Evolutionary conservation across 1,140 invertebrate species (phyloP), one percentile per base, ranked within the genome.

Genomic region (Panagrolaimus sp.): DNA sequence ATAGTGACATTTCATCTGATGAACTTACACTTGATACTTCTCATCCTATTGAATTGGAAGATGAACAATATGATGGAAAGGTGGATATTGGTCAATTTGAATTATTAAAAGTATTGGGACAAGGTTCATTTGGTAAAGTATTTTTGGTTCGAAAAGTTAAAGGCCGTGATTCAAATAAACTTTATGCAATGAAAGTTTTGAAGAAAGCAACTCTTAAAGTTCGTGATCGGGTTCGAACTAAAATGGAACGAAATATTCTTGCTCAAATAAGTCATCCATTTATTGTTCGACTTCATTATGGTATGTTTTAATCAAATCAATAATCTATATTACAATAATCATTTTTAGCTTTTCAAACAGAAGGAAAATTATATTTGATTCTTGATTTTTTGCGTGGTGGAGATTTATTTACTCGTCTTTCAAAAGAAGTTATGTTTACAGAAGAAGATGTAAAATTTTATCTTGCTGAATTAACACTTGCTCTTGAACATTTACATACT

Each of bases 361-460:
- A 97, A 83, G 96, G 96, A 65, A 99, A 99, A 88, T 86, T 99
- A 45, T 98, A 98, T 86, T 87, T 98, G 74, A 98, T 99, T 80
- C 87, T 99, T 72, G 94, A 98, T 85, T 99, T 98, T 86, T 87
- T 98, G 68, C 88, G 92, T 80, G 95, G 96, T 66, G 96, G 96
- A 16, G 96, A 99, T 88, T 87, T 99, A 11, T 99, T 98, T 84
- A 96, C 94, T 9, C 87, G 95, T 70, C 88, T 98, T 16, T 95
- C 92, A 70, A 97, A 97, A 88, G 94, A 98, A 88, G 31, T 38
- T 47, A 98, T 99, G 95, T 98, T 98, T 83, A 98, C 95, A 5
- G 96, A 98, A 86, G 95, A 98, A 84, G 96, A 99, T 87, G 96
- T 98, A 0, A 98, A 98, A 85, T 98, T 98, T 87, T 99, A 99